These are phyloP conservation scores for Mimumesa dahlbomi DNA, from an alignment of 2,888 invertebrate genomes.

Conservation along the genomic window DNA sequence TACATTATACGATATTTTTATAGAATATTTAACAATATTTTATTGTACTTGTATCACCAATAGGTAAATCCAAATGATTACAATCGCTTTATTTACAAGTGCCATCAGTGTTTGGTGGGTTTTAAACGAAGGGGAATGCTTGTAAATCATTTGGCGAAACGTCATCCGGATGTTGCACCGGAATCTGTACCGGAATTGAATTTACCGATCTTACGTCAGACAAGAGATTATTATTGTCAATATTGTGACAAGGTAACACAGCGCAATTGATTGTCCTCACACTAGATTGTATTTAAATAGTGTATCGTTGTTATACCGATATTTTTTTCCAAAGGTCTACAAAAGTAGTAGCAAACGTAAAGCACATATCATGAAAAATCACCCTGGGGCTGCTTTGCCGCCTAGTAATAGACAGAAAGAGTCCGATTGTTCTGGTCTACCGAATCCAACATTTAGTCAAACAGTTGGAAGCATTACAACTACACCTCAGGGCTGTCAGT, in stretches of 20 bases:
- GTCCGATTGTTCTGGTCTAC: slow-evolving; percentile 80
- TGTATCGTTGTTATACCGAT: slow-evolving; percentile 4
- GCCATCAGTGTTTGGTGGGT: slow-evolving; percentile 87
- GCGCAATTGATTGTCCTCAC: background rate
- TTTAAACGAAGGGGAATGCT: slow-evolving; percentile 92
- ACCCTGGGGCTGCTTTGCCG: slow-evolving; percentile 88
- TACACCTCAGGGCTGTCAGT: slow-evolving; percentile 87
- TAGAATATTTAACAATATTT: slow-evolving; percentile 8
- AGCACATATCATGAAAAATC: slow-evolving; percentile 90
- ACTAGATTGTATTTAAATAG: slow-evolving; percentile 31
- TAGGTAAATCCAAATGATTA: slow-evolving; percentile 84
- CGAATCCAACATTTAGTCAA: slow-evolving; percentile 85
- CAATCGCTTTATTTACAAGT: slow-evolving; percentile 88
- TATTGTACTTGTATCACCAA: too few species aligned
- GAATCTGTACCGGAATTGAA: slow-evolving; percentile 88
- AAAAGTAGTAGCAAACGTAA: slow-evolving; percentile 93
- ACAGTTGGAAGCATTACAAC: slow-evolving; percentile 88
- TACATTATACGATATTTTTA: background rate
- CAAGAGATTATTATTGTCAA: slow-evolving; percentile 91
- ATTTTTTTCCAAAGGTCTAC: slow-evolving; percentile 82
- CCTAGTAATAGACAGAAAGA: slow-evolving; percentile 81
- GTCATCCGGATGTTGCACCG: slow-evolving; percentile 85
- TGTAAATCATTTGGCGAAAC: slow-evolving; percentile 91
- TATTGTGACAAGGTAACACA: slow-evolving; percentile 87
- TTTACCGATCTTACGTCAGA: slow-evolving; percentile 88